phyloP scores from a whole-genome alignment of 2,888 invertebrate genomes.

The Apoda limacodes region DNA sequence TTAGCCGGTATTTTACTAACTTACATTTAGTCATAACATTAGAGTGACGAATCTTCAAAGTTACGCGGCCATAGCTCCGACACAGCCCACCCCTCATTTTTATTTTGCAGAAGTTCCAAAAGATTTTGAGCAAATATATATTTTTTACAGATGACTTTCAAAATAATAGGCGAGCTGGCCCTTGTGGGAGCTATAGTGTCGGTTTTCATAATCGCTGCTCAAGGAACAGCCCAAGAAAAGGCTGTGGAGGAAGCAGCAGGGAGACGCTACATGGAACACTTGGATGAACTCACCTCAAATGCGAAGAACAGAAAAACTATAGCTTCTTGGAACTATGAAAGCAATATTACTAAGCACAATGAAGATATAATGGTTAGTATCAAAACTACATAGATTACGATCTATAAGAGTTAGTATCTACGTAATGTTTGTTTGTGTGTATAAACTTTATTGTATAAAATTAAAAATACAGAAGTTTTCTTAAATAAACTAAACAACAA shows the following conservation, averaged over 20 bases:
- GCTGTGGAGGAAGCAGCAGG: constrained; percentile 70
- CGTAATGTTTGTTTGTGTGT: too few species aligned
- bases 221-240: constrained; percentile 54
- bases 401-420: too few species aligned
- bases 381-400: not conserved
- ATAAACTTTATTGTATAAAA: too few species aligned
- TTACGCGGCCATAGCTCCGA: too few species aligned
- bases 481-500: too few species aligned
- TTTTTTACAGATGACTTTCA: constrained; percentile 44
- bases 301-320: constrained; percentile 66
- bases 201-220: constrained; percentile 57
- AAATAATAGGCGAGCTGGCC: constrained; percentile 51
- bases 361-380: constrained; percentile 54
- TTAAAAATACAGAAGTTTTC: too few species aligned
- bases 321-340: constrained; percentile 81
- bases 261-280: constrained; percentile 67
- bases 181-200: constrained; percentile 59
- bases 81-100: constrained; percentile 16
- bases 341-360: constrained; percentile 79
- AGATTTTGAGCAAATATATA: constrained; percentile 11
- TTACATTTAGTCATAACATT: too few species aligned
- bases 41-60: too few species aligned
- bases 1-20: too few species aligned
- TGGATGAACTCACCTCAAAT: constrained; percentile 70
- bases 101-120: constrained; percentile 5